Base-by-base conservation (phyloP, 2,888 invertebrate species). In the Rhimphoctona megacephalus region DNA sequence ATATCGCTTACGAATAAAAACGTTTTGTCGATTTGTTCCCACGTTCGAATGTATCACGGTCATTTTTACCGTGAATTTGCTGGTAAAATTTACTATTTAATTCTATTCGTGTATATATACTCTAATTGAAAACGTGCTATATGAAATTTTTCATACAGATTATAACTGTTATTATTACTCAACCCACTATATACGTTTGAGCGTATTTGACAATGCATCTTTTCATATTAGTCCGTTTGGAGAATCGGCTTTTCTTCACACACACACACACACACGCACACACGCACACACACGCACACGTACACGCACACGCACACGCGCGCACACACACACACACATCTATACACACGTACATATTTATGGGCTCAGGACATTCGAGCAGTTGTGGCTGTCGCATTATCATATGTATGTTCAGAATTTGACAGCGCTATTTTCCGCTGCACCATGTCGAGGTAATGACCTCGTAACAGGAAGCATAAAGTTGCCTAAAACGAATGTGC, bases 401-500 rank as follows among this genome's bases (percentile, higher is more conserved):
- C 76, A 76, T 74, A 76, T 64, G 64, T 61, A 74, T 85, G 76
- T 85, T 39, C 64, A 70, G 76, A 39, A 54, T 78, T 64, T 64
- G 70, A 61, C 54, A 64, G 36, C 43, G 61, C 70, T 39, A 46
- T 67, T 52, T 74, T 81, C 57, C 9, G 19, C 61, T 52, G 54
- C 46, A 33, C 52, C 11, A 25, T 57, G 57, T 57, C 39, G 81
- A 73, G 73, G 73, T 74, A 81, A 78, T 67, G 67, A 85, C 57
- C 72, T 73, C 78, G 70, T 78, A 81, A 85, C 85, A 43, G 64
- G 54, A 30, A 77, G 73, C 73, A 85, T 61, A 78, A 78, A 85
- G 67, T 78, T 67, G 25, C 39, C 14, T 14, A 61, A 49, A 77
- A 64, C 77, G 61, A 25, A 36, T 22, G 43, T 19, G 57, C 43